A percentile compares a stretch with the other conserved stretches of the same genome.
phyloP scores from a whole-genome alignment of 1,140 invertebrate species.

The Ruditapes philippinarum region DNA sequence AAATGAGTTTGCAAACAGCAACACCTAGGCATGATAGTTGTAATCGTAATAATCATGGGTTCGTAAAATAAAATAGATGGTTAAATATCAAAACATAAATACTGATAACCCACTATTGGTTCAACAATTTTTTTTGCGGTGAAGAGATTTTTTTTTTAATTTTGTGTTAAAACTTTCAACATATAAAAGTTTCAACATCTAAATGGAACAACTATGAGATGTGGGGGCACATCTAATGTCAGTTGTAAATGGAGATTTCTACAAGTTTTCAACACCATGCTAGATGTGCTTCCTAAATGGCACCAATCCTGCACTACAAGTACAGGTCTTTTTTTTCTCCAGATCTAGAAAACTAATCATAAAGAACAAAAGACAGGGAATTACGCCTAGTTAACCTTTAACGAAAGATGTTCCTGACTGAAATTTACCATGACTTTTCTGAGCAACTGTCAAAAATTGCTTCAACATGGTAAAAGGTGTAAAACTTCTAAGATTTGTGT shows the following conservation, averaged over 20 bases:
- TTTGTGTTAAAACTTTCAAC: not conserved
- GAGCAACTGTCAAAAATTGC: too few species aligned
- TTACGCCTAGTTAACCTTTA: not conserved
- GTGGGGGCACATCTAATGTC: too few species aligned
- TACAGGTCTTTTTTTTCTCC: not conserved
- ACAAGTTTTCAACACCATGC: not conserved
- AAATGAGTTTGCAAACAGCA: constrained; percentile 26
- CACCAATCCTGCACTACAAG: not conserved
- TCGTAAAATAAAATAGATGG: not conserved
- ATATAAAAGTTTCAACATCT: too few species aligned
- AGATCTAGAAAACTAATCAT: not conserved
- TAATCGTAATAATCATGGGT: not conserved
- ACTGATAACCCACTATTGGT: not conserved
- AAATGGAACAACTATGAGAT: too few species aligned
- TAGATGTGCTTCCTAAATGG: constrained; percentile 18
- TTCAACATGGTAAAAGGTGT: too few species aligned
- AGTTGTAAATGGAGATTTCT: not conserved
- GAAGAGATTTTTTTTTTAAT: too few species aligned
- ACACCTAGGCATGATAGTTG: constrained; percentile 40
- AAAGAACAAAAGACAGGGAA: not conserved
- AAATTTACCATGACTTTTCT: not conserved
- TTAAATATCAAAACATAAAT: not conserved
- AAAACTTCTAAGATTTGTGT: too few species aligned
- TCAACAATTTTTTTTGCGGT: not conserved
- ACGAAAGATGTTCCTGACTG: not conserved